phyloP scores from a whole-genome alignment of 2,797 vertebrate species.

The Myiotriccus ornatus region DNA sequence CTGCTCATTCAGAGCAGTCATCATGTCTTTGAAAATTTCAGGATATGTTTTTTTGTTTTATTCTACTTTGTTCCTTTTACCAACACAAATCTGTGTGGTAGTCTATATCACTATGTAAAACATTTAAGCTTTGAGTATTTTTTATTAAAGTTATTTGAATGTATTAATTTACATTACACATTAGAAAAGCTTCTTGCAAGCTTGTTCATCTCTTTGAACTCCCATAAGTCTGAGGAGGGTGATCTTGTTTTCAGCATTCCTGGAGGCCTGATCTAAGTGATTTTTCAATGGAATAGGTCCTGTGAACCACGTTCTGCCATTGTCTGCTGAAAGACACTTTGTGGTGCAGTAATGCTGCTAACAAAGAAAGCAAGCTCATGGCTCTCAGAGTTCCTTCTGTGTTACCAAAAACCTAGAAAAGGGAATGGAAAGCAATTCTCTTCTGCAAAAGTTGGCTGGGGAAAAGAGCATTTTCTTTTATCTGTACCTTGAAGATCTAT shows the following conservation, averaged over 20 bases:
- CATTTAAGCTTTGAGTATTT: neutral
- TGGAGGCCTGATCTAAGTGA: neutral
- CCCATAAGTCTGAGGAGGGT: neutral
- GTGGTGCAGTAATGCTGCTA: neutral
- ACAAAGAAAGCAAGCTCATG: neutral
- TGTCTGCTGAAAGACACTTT: neutral
- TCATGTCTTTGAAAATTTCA: neutral
- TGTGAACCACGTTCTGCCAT: neutral
- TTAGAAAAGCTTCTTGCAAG: neutral
- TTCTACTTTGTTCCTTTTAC: neutral
- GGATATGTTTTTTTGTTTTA: neutral
- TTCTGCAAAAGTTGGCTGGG: neutral
- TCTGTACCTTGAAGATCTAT: neutral
- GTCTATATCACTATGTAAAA: rapidly evolving
- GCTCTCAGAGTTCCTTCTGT: neutral
- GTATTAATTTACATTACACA: neutral
- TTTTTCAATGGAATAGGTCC: neutral
- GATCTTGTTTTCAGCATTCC: neutral
- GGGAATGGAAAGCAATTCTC: neutral
- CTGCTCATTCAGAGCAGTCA: neutral
- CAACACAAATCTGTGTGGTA: neutral
- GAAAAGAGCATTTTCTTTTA: neutral
- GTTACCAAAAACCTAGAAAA: neutral
- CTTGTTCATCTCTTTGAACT: neutral
- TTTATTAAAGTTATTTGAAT: neutral